Percentiles rank a stretch among this genome's conserved stretches.
phyloP scores from a whole-genome alignment of 1,140 invertebrate species.

The Maconellicoccus hirsutus region DNA sequence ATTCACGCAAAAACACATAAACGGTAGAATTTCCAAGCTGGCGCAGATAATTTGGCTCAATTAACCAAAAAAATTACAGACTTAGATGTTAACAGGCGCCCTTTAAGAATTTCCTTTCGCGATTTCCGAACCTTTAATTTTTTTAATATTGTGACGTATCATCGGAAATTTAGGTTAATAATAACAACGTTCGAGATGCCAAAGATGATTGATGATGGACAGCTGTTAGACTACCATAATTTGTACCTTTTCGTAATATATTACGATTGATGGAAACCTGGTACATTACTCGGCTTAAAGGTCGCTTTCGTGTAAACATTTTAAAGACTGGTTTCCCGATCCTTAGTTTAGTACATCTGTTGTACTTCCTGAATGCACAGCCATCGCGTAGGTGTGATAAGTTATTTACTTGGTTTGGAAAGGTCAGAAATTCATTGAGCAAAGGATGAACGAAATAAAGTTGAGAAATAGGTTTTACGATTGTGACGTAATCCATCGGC shows the following conservation, averaged over 20 bases:
- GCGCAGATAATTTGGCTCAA: neutral
- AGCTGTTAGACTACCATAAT: conserved; percentile 3
- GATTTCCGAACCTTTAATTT: neutral
- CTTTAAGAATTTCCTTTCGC: neutral
- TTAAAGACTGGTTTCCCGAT: no score
- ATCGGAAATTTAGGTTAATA: conserved; percentile 9
- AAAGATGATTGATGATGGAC: neutral
- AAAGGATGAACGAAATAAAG: no score
- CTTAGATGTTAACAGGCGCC: neutral
- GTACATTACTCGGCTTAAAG: neutral
- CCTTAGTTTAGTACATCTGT: no score
- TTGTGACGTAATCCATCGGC: no score
- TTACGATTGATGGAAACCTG: neutral
- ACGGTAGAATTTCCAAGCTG: neutral
- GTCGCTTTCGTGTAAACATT: neutral
- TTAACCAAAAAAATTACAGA: neutral
- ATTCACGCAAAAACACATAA: neutral
- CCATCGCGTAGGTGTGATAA: no score
- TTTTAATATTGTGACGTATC: neutral
- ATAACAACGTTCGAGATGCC: neutral
- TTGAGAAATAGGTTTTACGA: no score
- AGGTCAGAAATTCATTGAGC: no score
- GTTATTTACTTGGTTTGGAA: no score
- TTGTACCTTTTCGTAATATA: neutral
- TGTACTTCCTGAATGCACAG: no score